Base-by-base conservation (phyloP, 2,113 vertebrate genomes). In the Dipodomys merriami region DNA sequence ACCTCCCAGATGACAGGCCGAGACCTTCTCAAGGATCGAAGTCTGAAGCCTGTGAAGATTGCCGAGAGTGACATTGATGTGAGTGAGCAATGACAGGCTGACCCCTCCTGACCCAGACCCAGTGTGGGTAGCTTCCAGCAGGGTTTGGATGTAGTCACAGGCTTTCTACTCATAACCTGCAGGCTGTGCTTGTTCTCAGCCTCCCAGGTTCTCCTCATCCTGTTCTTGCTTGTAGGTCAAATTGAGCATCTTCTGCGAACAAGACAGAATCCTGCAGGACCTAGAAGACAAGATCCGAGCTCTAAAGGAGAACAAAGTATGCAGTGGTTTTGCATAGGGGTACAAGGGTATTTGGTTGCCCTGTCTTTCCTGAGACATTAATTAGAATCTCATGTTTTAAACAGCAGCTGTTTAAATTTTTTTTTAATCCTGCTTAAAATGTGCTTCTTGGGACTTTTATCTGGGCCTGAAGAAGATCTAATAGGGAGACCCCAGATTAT, bases 51-150 rank as follows among this genome's bases (percentile, higher is more conserved):
- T 15, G 98, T 99, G 97, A 99, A 98, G 98, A 99, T 99, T 86
- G 99, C 99, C 15, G 99, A 99, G 97, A 99, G 99, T 94, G 99
- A 99, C 96, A 98, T 98, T 85, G 99, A 99, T 88, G 99, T 99
- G 97, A 99, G 99, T 99, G 99, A 99, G 96, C 99, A 98, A 98
- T 98, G 25, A 22, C 71, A 19, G 49, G 35, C 83, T 46, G 80
- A 30, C 25, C 19, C 65, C 80, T 68, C 4, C 74, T 69, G 27
- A 49, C 88, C 87, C 81, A n/a, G 64, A 12, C 71, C 44, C 3
- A 0, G 35, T 30, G 30, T 71, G 86, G 94, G 87, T 79, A n/a
- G 65, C 64, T 30, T 73, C 73, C 53, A 5, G 5, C 60, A 83
- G 93, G 53, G 53, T 39, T 71, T 64, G 53, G 33, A 30, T 64